Conservation (phyloP, 1,140 invertebrate genomes). For the Drosophila sulfurigaster region DNA sequence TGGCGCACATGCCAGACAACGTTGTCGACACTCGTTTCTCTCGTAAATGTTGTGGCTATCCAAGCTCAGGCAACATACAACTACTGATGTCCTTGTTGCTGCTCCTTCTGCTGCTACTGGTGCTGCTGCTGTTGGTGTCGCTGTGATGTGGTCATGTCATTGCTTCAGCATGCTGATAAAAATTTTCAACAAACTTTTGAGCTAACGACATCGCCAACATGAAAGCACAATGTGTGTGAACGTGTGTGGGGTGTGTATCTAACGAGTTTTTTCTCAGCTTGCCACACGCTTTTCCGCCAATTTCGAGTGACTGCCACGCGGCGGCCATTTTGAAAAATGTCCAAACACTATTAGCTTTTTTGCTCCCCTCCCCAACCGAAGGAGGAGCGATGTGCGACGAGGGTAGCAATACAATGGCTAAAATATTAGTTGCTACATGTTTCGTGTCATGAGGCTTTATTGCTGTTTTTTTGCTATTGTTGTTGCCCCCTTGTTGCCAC, state of each 20-base stretch:
- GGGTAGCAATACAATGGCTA: slow-evolving; percentile 51
- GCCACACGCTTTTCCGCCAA: slow-evolving; percentile 31
- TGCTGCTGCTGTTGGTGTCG: slow-evolving; percentile 53
- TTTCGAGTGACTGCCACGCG: slow-evolving; percentile 31
- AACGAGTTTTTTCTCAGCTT: slow-evolving; percentile 38
- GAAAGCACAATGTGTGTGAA: slow-evolving; percentile 22
- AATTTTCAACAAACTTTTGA: slow-evolving; percentile 80
- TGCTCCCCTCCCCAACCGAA: not conserved
- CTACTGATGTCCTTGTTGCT: slow-evolving; percentile 36
- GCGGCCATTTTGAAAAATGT: slow-evolving; percentile 75
- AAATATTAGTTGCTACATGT: slow-evolving; percentile 82
- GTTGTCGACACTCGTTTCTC: slow-evolving; percentile 20
- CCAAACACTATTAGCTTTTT: slow-evolving; percentile 81
- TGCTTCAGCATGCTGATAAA: slow-evolving; percentile 76
- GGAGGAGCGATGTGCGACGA: not conserved
- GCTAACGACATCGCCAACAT: slow-evolving; percentile 69
- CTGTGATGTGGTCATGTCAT: slow-evolving; percentile 80
- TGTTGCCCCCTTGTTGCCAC: slow-evolving; percentile 6
- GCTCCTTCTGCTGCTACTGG: slow-evolving; percentile 21
- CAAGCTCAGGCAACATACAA: slow-evolving; percentile 22
- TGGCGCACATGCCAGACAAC: slow-evolving; percentile 34
- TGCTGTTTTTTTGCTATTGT: slow-evolving; percentile 36
- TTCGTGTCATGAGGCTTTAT: slow-evolving; percentile 78
- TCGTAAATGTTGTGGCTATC: slow-evolving; percentile 60
- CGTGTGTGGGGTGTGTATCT: slow-evolving; percentile 7